These are phyloP conservation scores for Trinorchestia longiramus DNA, from an alignment of 1,140 invertebrate species.

Conservation along the genomic window DNA sequence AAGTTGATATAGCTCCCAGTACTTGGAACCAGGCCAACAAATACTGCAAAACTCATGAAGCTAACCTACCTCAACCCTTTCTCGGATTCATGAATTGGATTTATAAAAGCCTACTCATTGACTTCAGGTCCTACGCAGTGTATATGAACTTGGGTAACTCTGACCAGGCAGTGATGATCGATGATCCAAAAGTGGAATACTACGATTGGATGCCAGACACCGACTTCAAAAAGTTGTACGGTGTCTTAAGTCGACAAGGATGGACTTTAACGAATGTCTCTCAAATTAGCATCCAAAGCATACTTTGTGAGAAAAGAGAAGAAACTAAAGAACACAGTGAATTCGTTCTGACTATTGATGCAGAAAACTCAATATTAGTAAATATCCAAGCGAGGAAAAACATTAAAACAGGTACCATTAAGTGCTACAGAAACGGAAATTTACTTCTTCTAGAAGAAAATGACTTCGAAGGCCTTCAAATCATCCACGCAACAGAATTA, in stretches of 20 bases:
- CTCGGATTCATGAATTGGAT: slow-evolving; percentile 61
- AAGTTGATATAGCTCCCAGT: background rate
- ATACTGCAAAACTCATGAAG: slow-evolving; percentile 13
- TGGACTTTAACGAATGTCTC: background rate
- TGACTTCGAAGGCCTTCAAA: slow-evolving; percentile 37
- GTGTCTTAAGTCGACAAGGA: background rate
- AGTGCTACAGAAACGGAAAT: slow-evolving; percentile 35
- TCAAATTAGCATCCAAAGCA: background rate
- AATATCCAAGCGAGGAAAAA: background rate
- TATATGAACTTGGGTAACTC: slow-evolving; percentile 55
- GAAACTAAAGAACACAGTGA: background rate
- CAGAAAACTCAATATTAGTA: background rate
- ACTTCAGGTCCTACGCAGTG: background rate
- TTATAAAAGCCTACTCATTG: slow-evolving; percentile 43
- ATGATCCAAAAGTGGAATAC: background rate
- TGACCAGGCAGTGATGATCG: background rate
- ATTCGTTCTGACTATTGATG: background rate
- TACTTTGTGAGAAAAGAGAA: background rate
- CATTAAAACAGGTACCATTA: slow-evolving; percentile 46
- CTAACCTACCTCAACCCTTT: slow-evolving; percentile 47
- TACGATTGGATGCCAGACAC: slow-evolving; percentile 22
- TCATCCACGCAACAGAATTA: background rate
- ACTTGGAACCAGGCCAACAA: slow-evolving; percentile 48
- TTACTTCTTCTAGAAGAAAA: background rate
- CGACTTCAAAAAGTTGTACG: background rate